phyloP scores from a whole-genome alignment of 2,113 vertebrate species.

The Hymenochirus boettgeri region DNA sequence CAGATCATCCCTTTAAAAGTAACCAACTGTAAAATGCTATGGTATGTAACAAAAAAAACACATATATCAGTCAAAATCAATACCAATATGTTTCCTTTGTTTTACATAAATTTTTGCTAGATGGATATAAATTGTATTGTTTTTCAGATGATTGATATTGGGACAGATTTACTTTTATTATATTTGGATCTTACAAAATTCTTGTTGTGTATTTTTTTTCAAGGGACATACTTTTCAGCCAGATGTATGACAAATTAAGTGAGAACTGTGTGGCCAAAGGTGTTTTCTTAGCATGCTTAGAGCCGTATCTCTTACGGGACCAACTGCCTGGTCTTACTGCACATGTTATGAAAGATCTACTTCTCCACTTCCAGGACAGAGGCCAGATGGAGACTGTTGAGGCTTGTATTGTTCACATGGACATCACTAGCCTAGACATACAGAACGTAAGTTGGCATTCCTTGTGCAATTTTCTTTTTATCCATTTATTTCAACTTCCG shows the following conservation, averaged over 20 bases:
- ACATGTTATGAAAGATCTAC: conserved; percentile 89
- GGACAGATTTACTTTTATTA: too few species aligned
- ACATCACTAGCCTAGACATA: conserved; percentile 93
- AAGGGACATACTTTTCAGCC: conserved; percentile 89
- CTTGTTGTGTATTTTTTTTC: conserved; percentile 14
- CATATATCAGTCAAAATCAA: too few species aligned
- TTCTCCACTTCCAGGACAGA: conserved; percentile 89
- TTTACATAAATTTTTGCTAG: neutral
- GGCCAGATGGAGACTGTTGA: conserved; percentile 90
- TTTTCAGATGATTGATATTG: too few species aligned
- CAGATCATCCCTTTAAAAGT: too few species aligned
- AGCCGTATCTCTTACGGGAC: conserved; percentile 86
- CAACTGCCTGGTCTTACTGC: conserved; percentile 85
- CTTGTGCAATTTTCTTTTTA: too few species aligned
- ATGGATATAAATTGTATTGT: too few species aligned
- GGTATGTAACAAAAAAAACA: too few species aligned
- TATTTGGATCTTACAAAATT: too few species aligned
- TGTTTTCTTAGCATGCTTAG: conserved; percentile 88
- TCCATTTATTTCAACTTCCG: too few species aligned
- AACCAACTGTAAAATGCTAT: too few species aligned
- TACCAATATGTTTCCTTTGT: too few species aligned
- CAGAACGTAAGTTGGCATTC: conserved; percentile 72
- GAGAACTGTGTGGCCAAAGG: conserved; percentile 90
- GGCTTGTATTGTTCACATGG: conserved; percentile 93
- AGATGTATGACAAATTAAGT: conserved; percentile 81